phyloP scores from a whole-genome alignment of 2,113 vertebrate genomes.

The Alligator mississippiensis region DNA sequence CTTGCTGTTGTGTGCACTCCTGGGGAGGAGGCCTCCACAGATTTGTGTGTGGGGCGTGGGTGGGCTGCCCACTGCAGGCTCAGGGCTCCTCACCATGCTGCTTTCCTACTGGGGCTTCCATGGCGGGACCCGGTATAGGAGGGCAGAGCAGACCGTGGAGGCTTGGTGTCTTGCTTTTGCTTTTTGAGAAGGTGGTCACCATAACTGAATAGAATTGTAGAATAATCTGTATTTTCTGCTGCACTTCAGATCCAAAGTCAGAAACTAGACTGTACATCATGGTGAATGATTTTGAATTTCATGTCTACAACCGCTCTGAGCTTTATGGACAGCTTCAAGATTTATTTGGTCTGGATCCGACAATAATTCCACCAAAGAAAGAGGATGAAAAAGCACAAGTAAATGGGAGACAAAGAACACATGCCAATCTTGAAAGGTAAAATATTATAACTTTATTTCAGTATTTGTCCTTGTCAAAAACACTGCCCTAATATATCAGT shows the following conservation, averaged over 20 bases:
- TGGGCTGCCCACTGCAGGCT: no score
- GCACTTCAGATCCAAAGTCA: conserved; percentile 91
- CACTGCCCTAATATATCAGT: neutral
- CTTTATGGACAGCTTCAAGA: conserved; percentile 94
- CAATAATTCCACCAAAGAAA: conserved; percentile 86
- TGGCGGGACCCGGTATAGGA: no score
- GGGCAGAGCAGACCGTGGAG: no score
- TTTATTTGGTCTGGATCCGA: conserved; percentile 94
- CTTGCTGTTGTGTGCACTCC: no score
- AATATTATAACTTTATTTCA: conserved; percentile 39
- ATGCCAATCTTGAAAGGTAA: conserved; percentile 87
- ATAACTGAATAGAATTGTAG: neutral
- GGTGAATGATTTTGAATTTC: conserved; percentile 97
- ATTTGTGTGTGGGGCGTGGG: no score
- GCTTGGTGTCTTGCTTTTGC: no score
- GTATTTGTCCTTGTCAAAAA: neutral
- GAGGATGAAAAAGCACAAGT: conserved; percentile 86
- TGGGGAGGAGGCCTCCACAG: no score
- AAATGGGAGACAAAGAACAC: conserved; percentile 81
- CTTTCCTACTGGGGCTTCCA: no score
- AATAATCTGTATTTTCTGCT: neutral
- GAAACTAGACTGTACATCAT: conserved; percentile 97
- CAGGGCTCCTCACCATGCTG: no score
- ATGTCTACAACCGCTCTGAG: conserved; percentile 96
- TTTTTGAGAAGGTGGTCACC: no score